These are phyloP conservation scores for Pilophorus perplexus DNA, from an alignment of 2,888 invertebrate genomes.

Conservation along the genomic window DNA sequence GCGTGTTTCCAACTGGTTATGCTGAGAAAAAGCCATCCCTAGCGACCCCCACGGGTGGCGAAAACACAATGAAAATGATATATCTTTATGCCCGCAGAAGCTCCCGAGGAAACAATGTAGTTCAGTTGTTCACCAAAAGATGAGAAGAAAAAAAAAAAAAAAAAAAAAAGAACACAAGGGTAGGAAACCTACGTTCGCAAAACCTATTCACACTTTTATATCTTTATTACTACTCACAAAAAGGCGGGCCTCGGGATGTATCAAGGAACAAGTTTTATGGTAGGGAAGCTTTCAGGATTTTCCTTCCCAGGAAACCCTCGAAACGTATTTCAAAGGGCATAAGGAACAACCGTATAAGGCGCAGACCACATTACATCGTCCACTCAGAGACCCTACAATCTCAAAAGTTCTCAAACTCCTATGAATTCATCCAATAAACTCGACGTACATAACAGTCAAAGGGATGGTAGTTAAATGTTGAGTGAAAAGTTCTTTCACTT, in stretches of 20 bases:
- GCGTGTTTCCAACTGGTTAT: constrained; percentile 22
- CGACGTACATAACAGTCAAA: neutral
- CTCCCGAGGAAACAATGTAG: constrained; percentile 28
- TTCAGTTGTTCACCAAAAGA: constrained; percentile 14
- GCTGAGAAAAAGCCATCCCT: constrained; percentile 29
- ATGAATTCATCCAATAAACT: neutral
- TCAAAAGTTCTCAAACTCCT: neutral
- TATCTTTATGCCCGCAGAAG: constrained; percentile 24
- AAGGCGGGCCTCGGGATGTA: constrained; percentile 26
- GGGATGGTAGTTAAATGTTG: neutral
- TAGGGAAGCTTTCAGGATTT: constrained; percentile 26
- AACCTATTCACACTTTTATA: constrained; percentile 39
- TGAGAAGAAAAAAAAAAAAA: constrained; percentile 2
- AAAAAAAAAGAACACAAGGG: too few relatives aligned
- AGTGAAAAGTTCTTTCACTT: neutral
- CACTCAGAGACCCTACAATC: neutral
- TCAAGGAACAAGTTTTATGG: constrained; percentile 24
- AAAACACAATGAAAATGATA: constrained; percentile 38
- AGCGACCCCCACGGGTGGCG: constrained; percentile 11
- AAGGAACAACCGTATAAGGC: constrained; percentile 9
- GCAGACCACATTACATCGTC: constrained; percentile 3
- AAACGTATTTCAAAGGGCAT: constrained; percentile 4
- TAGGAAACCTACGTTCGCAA: constrained; percentile 18
- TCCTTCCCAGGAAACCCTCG: neutral
- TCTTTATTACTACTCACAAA: constrained; percentile 32